Percentiles rank a stretch among this genome's conserved stretches.
Conservation (phyloP, 2,888 invertebrate species). For the Drosophila kambysellisi region DNA sequence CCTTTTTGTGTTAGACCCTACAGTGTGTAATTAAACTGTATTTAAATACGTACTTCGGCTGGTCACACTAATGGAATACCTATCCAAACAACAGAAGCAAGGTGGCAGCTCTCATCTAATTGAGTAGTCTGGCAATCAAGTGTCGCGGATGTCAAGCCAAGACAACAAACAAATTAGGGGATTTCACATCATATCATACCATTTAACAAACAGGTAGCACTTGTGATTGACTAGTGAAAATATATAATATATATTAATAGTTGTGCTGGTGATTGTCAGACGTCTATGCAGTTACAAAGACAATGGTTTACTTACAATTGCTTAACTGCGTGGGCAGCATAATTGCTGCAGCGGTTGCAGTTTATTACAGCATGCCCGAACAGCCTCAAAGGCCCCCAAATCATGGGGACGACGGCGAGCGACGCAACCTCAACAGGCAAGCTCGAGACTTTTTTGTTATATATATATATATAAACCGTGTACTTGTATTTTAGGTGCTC, state of each 20-base stretch:
- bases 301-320: conserved; percentile 47
- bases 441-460: not conserved
- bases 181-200: not conserved
- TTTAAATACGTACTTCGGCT: not conserved
- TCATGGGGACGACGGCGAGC: not conserved
- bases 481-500: conserved; percentile 33
- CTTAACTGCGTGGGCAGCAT: conserved; percentile 32
- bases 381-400: not conserved
- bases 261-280: not conserved
- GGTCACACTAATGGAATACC: not conserved
- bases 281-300: not conserved
- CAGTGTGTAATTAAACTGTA: not conserved
- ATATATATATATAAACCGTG: not conserved
- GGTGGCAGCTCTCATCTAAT: not conserved
- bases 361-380: conserved; percentile 25
- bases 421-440: conserved; percentile 15
- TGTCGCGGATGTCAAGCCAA: conserved; percentile 14
- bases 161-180: not conserved
- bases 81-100: not conserved
- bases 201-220: not conserved
- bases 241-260: not conserved
- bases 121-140: conserved; percentile 3
- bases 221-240: not conserved
- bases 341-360: conserved; percentile 29
- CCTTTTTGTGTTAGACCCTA: not conserved